Percentiles rank a stretch among this genome's conserved stretches.
Evolutionary conservation across 2,888 invertebrate genomes (phyloP).

Genomic region (Sturmia bella): DNA sequence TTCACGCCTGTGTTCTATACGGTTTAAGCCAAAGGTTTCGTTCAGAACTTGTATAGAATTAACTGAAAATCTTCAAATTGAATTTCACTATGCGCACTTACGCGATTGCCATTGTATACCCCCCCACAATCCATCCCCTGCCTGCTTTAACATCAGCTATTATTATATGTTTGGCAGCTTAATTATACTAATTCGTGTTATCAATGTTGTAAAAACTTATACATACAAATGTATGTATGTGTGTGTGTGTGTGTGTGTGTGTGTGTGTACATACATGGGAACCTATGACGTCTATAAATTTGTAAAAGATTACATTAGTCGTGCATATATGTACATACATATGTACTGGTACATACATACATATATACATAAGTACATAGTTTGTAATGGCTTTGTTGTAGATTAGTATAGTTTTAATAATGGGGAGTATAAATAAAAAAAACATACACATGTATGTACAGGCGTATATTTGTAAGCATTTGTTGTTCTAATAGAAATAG

Average conservation of each 20-base stretch:
- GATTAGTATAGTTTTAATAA: no score
- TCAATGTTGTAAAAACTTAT: constrained; percentile 39
- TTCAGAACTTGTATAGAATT: no score
- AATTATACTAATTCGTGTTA: constrained; percentile 21
- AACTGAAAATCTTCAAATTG: no score
- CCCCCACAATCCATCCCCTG: not conserved
- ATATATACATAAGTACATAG: not conserved
- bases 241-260: not conserved
- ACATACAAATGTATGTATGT: not conserved
- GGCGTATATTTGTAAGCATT: not conserved
- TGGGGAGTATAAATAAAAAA: no score
- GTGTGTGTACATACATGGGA: not conserved
- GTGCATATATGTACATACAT: no score
- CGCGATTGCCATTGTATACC: not conserved
- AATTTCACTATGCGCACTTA: no score
- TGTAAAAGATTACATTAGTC: no score
- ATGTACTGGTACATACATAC: not conserved
- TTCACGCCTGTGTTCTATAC: no score
- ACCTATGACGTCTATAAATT: no score
- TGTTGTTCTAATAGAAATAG: not conserved
- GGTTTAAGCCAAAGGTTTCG: no score
- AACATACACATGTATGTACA: not conserved
- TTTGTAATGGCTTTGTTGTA: no score
- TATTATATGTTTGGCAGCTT: constrained; percentile 1
- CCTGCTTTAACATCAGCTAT: not conserved